Evolutionary conservation across 2,113 vertebrate species (phyloP).

Genomic region (Trachemys scripta): DNA sequence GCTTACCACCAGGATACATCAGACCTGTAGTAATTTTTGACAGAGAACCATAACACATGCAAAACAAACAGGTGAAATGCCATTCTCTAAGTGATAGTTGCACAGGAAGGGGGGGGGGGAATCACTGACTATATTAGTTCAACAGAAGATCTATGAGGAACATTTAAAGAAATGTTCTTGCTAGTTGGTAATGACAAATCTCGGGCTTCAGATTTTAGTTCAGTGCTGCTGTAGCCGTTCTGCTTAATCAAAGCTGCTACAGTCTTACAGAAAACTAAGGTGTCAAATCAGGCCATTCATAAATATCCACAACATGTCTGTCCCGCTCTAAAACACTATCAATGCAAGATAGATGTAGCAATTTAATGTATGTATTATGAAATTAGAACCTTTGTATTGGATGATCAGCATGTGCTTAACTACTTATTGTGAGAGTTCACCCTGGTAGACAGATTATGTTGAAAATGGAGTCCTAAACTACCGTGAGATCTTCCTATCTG

Average conservation of each 20-base stretch:
- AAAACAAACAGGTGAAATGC: accelerated
- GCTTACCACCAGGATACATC: neutral
- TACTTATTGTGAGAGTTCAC: neutral
- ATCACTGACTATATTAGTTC: accelerated
- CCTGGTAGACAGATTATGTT: accelerated
- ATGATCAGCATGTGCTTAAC: neutral
- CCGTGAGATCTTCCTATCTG: accelerated
- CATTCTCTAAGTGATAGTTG: neutral
- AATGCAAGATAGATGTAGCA: accelerated
- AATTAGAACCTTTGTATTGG: neutral
- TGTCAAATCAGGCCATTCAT: neutral
- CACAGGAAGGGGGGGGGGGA: neutral
- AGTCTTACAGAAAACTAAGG: neutral
- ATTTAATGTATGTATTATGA: neutral
- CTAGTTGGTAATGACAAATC: neutral
- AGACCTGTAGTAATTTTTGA: neutral
- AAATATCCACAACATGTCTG: neutral
- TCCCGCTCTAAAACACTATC: neutral
- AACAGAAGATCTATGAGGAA: accelerated
- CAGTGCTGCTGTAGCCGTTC: accelerated
- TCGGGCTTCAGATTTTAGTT: neutral
- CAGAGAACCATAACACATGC: accelerated
- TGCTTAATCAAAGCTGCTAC: neutral
- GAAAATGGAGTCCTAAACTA: accelerated
- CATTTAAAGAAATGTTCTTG: accelerated